Percentiles rank a stretch among this genome's conserved stretches.
phyloP scores from a whole-genome alignment of 2,797 vertebrate species.

The Manis pentadactyla region DNA sequence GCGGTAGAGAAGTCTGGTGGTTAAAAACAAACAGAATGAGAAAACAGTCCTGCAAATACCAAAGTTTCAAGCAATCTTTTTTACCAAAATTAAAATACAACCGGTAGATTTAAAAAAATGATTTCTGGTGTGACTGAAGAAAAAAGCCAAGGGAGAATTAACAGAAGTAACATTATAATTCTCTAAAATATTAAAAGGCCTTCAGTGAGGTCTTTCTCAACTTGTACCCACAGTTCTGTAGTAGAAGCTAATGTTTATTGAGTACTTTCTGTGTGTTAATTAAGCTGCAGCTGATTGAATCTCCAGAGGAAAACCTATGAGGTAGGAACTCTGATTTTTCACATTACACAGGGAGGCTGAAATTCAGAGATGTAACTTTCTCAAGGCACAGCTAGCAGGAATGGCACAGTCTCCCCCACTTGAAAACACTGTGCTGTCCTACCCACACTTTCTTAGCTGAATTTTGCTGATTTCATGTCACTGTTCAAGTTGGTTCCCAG shows the following conservation, averaged over 20 bases:
- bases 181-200: conserved; percentile 22
- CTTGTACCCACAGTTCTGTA: background rate
- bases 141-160: conserved; percentile 32
- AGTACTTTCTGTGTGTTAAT: background rate
- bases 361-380: background rate
- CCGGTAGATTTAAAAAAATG: background rate
- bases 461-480: background rate
- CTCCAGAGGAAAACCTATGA: background rate
- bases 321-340: background rate
- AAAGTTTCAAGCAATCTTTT: background rate
- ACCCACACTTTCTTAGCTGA: background rate
- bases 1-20: background rate
- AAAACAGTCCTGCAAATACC: background rate
- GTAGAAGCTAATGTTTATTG: conserved; percentile 5
- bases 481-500: background rate
- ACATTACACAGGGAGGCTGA: background rate
- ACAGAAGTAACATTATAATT: conserved; percentile 28
- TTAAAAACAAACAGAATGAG: background rate
- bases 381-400: background rate
- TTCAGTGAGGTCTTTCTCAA: background rate
- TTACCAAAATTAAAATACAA: conserved; percentile 18
- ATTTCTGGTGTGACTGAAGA: conserved; percentile 12
- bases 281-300: background rate
- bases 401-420: background rate
- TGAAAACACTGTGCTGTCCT: background rate